A percentile compares a stretch with the other conserved stretches of the same genome.
phyloP scores from a whole-genome alignment of 2,797 vertebrate species.

The Glyptemys insculpta region DNA sequence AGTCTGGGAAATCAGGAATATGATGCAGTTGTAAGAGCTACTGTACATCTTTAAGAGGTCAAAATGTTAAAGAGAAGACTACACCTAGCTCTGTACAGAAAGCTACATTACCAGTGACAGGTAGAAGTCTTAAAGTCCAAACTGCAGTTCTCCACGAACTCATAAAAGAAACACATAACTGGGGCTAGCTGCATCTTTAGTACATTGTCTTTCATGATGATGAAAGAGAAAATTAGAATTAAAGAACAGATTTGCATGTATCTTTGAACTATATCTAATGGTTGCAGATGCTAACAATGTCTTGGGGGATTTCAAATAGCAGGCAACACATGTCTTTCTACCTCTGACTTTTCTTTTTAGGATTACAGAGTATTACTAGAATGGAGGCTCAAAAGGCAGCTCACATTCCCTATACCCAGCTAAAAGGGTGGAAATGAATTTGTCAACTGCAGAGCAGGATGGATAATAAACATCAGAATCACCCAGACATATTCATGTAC shows the following conservation, averaged over 20 bases:
- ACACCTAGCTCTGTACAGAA: not conserved
- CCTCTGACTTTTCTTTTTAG: conserved; percentile 11
- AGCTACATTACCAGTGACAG: not conserved
- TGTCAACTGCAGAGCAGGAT: not conserved
- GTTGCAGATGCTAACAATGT: not conserved
- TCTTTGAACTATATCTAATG: not conserved
- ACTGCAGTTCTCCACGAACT: not conserved
- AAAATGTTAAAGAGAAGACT: not conserved
- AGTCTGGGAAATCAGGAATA: not conserved
- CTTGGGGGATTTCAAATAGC: not conserved
- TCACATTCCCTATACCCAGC: not conserved
- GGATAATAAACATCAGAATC: not conserved
- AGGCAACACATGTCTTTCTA: not conserved
- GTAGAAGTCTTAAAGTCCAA: not conserved
- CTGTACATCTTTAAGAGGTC: not conserved
- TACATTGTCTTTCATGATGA: conserved; percentile 7
- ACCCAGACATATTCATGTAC: not conserved
- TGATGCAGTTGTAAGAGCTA: not conserved
- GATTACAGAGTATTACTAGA: not conserved
- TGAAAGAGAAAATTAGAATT: not conserved
- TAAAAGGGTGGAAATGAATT: not conserved
- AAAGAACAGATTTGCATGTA: not conserved
- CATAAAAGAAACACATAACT: not conserved
- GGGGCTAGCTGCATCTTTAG: not conserved
- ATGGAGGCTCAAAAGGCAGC: not conserved